Conservation (phyloP, 2,113 vertebrate species). For the Menura novaehollandiae region DNA sequence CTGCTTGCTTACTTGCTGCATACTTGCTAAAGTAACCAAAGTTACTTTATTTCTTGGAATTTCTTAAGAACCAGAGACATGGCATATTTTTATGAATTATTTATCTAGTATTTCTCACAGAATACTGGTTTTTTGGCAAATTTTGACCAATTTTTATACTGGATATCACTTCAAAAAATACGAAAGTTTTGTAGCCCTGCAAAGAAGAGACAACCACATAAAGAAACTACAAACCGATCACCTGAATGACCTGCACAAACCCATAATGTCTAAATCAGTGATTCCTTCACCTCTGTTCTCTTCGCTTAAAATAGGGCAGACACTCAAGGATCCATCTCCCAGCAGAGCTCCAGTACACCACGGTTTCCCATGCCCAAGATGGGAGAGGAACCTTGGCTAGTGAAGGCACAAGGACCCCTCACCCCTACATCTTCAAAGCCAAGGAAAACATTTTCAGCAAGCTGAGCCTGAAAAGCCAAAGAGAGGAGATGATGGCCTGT, state of each 20-base stretch:
- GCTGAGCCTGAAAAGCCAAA: background rate
- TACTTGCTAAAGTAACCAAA: background rate
- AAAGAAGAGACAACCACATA: background rate
- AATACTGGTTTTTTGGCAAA: background rate
- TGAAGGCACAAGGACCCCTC: background rate
- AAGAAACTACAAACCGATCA: background rate
- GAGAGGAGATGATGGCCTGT: background rate
- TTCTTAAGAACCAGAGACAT: background rate
- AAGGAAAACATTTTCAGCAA: background rate
- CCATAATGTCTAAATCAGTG: rapidly evolving
- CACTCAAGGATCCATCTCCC: background rate
- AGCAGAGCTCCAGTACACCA: background rate
- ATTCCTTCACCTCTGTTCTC: background rate
- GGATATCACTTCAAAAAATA: background rate
- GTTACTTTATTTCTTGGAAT: background rate
- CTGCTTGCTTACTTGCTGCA: too few relatives aligned
- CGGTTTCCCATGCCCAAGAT: background rate
- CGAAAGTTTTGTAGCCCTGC: background rate
- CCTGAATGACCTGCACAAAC: background rate
- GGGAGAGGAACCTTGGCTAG: background rate
- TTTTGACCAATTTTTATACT: background rate
- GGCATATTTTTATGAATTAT: background rate
- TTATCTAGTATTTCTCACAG: background rate
- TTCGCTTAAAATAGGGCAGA: background rate
- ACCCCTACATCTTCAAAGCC: background rate